Percentiles rank a stretch among this genome's conserved stretches.
Conservation (phyloP, 2,888 invertebrate species). For the Petrophora chlorosata region DNA sequence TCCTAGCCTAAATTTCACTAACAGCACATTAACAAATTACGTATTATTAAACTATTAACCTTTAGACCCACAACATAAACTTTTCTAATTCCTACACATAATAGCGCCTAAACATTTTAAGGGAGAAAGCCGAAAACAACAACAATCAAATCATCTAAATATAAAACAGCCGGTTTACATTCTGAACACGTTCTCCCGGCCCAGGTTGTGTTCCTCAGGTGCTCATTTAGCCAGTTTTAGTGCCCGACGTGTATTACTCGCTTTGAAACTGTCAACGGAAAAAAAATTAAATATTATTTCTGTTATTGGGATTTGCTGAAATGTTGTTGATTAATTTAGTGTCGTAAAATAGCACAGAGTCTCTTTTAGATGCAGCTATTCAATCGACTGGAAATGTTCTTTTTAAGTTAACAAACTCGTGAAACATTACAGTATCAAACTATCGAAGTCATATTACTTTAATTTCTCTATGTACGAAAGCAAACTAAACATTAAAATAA, state of each 20-base stretch:
- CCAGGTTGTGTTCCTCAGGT: slow-evolving; percentile 24
- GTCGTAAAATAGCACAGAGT: slow-evolving; percentile 3
- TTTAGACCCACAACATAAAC: too few species aligned
- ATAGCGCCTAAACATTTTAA: slow-evolving; percentile 9
- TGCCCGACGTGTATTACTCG: slow-evolving; percentile 13
- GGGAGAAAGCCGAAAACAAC: slow-evolving; percentile 13
- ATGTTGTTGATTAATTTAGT: background rate
- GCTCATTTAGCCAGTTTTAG: slow-evolving; percentile 24
- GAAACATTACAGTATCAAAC: too few species aligned
- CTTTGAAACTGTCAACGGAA: slow-evolving; percentile 18
- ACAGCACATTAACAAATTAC: too few species aligned
- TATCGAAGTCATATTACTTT: too few species aligned
- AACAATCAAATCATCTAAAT: slow-evolving; percentile 16
- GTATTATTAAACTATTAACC: too few species aligned
- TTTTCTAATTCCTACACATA: too few species aligned
- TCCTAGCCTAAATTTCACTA: too few species aligned
- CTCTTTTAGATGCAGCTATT: too few species aligned
- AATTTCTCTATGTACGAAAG: too few species aligned
- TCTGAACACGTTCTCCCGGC: slow-evolving; percentile 17
- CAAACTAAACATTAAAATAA: too few species aligned
- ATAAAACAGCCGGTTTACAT: slow-evolving; percentile 19
- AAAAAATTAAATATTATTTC: slow-evolving; percentile 7
- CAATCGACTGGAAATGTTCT: too few species aligned
- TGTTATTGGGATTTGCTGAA: slow-evolving; percentile 8
- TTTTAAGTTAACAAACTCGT: too few species aligned